Evolutionary conservation across 2,888 invertebrate genomes (phyloP).

Genomic region (Operophtera brumata): DNA sequence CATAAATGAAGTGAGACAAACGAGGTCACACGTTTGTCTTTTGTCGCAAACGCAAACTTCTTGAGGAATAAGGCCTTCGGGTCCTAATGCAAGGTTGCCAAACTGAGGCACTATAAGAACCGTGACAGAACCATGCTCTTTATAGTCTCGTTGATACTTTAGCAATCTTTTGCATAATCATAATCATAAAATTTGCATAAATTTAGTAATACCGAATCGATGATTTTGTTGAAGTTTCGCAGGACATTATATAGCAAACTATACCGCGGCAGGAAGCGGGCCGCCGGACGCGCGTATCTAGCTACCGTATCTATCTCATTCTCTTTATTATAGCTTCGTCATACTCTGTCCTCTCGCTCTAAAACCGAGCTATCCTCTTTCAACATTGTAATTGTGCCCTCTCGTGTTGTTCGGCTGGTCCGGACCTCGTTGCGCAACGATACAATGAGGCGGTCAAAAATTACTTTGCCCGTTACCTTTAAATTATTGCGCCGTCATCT

Average conservation of each 20-base stretch:
- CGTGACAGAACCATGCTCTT: neutral
- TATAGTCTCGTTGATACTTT: conserved; percentile 4
- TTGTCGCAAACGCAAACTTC: too few relatives aligned
- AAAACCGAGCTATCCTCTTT: conserved; percentile 49
- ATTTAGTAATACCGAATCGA: conserved; percentile 23
- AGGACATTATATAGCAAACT: conserved; percentile 42
- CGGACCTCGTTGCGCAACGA: conserved; percentile 69
- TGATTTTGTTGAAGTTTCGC: conserved; percentile 40
- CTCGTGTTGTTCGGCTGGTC: conserved; percentile 52
- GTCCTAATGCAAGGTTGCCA: too few relatives aligned
- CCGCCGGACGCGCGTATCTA: conserved; percentile 74
- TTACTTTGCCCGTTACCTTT: conserved; percentile 66
- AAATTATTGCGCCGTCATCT: conserved; percentile 64
- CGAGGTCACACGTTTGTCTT: too few relatives aligned
- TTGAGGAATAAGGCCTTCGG: too few relatives aligned
- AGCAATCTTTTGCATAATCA: neutral
- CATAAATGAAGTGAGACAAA: too few relatives aligned
- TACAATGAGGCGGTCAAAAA: conserved; percentile 57
- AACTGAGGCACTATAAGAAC: too few relatives aligned
- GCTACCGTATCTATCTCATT: conserved; percentile 72
- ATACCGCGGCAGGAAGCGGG: conserved; percentile 63
- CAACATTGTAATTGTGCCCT: conserved; percentile 45
- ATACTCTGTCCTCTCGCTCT: conserved; percentile 57
- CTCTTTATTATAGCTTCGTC: conserved; percentile 56
- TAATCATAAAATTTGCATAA: conserved; percentile 6